Percentiles rank a stretch among this genome's conserved stretches.
phyloP scores from a whole-genome alignment of 2,888 invertebrate species.

The Platycheirus albimanus region DNA sequence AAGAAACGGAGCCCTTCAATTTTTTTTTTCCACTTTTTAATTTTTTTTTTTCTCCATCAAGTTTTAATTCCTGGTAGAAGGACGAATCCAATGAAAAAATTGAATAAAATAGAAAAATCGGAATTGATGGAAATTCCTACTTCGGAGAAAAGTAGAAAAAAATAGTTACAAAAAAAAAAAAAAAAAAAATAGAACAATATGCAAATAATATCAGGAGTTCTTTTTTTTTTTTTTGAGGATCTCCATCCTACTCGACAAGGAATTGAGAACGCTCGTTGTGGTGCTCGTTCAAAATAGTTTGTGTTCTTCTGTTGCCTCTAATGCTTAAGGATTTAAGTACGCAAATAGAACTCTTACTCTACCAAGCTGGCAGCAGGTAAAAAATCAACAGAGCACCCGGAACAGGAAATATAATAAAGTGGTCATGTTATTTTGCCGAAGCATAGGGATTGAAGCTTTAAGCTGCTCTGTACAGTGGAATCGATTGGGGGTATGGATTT shows the following conservation, averaged over 20 bases:
- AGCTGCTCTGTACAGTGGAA: background rate
- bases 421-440: background rate
- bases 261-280: conserved; percentile 19
- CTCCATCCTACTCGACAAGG: conserved; percentile 3
- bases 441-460: background rate
- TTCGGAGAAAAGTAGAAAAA: background rate
- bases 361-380: background rate
- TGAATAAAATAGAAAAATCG: conserved; percentile 12
- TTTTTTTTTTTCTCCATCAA: conserved; percentile 10
- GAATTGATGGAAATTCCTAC: conserved; percentile 8
- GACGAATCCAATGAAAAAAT: conserved; percentile 13
- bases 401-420: conserved; percentile 4
- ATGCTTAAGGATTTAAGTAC: conserved; percentile 3
- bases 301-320: background rate
- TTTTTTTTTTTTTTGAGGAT: conserved; percentile 25
- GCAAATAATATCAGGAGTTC: conserved; percentile 57
- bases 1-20: conserved; percentile 58
- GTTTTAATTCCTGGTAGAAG: conserved; percentile 28
- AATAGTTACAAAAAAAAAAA: too few species aligned
- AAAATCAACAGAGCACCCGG: background rate
- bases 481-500: background rate
- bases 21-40: conserved; percentile 23
- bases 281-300: conserved; percentile 17
- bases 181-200: conserved; percentile 53
- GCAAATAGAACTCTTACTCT: too few species aligned